phyloP scores from a whole-genome alignment of 2,888 invertebrate genomes.

The Cheilosia scutellata region DNA sequence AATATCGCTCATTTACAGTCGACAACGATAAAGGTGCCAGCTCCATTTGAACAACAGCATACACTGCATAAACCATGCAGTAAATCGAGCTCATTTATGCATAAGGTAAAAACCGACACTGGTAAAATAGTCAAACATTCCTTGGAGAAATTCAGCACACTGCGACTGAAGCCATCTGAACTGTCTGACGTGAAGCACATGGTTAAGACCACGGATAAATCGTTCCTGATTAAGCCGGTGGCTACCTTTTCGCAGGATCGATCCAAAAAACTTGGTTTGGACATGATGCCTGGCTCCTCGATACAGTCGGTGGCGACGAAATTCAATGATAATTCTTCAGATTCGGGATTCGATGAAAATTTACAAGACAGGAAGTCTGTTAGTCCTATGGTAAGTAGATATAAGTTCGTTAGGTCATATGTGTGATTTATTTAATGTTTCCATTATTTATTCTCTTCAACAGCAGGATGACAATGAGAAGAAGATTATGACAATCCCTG shows the following conservation, averaged over 20 bases:
- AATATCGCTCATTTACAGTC: conserved; percentile 39
- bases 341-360: conserved; percentile 89
- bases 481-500: conserved; percentile 78
- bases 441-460: conserved; percentile 1
- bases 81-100: conserved; percentile 76
- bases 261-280: conserved; percentile 42
- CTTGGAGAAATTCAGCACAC: conserved; percentile 78
- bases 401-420: background rate
- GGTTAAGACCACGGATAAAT: conserved; percentile 77
- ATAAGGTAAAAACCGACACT: conserved; percentile 79
- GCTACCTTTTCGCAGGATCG: conserved; percentile 48
- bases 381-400: conserved; percentile 81
- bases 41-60: conserved; percentile 42
- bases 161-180: conserved; percentile 77
- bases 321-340: conserved; percentile 88
- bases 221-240: conserved; percentile 70
- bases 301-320: conserved; percentile 81
- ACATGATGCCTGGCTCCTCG: conserved; percentile 77
- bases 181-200: conserved; percentile 77
- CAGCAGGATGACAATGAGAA: conserved; percentile 81
- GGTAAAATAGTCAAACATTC: conserved; percentile 79
- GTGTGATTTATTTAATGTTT: background rate
- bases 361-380: conserved; percentile 82
- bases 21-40: conserved; percentile 35
- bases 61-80: conserved; percentile 54